Percentiles rank a stretch among this genome's conserved stretches.
phyloP scores from a whole-genome alignment of 2,888 invertebrate genomes.

The Macrosoma leucophasiata region DNA sequence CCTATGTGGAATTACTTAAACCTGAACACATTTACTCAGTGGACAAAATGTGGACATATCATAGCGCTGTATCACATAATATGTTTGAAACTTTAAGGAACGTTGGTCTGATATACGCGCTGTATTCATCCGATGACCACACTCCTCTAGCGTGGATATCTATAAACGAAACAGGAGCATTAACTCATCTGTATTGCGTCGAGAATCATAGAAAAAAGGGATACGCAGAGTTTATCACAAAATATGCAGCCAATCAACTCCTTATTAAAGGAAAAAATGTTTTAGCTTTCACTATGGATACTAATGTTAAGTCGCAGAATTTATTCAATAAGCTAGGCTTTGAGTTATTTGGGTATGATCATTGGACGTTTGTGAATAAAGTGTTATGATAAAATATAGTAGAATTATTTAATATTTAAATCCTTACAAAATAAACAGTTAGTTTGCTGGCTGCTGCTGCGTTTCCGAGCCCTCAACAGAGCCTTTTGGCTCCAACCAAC shows the following conservation, averaged over 20 bases:
- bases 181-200: slow-evolving; percentile 42
- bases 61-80: slow-evolving; percentile 17
- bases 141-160: slow-evolving; percentile 38
- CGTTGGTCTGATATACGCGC: slow-evolving; percentile 26
- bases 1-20: slow-evolving; percentile 27
- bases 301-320: slow-evolving; percentile 26
- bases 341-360: slow-evolving; percentile 21
- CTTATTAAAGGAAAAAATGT: slow-evolving; percentile 26
- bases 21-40: slow-evolving; percentile 26
- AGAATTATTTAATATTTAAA: too few species aligned
- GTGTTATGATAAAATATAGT: too few species aligned
- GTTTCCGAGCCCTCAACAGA: too few species aligned
- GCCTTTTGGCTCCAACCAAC: too few species aligned
- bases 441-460: too few species aligned
- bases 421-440: too few species aligned
- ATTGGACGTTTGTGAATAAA: slow-evolving; percentile 27
- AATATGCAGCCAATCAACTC: slow-evolving; percentile 31
- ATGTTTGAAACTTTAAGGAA: slow-evolving; percentile 27
- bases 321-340: slow-evolving; percentile 31
- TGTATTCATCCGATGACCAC: slow-evolving; percentile 27
- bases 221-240: slow-evolving; percentile 39
- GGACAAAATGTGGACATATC: slow-evolving; percentile 30
- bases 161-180: slow-evolving; percentile 36
- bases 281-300: slow-evolving; percentile 27
- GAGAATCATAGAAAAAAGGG: slow-evolving; percentile 41